Conservation (phyloP, 2,113 vertebrate species). For the Tonatia bakeri region DNA sequence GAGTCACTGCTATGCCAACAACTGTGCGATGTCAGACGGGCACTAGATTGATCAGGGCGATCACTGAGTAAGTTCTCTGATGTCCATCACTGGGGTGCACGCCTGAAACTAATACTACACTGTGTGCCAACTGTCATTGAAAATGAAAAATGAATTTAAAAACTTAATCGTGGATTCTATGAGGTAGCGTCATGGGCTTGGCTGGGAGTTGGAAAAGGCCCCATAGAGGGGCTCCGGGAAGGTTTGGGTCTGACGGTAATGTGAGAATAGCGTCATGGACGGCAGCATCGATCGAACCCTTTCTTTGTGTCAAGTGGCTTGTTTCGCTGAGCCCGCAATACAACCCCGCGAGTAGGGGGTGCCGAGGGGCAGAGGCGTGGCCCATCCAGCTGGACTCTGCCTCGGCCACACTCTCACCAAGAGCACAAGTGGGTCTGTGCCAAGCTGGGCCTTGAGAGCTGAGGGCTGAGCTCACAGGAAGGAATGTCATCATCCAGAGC, state of each 20-base stretch:
- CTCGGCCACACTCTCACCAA: neutral
- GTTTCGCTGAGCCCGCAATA: neutral
- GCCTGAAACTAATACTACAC: no score
- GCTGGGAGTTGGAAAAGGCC: neutral
- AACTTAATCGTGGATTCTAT: neutral
- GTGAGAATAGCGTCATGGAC: neutral
- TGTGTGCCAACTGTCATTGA: no score
- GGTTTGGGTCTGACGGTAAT: neutral
- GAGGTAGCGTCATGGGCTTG: neutral
- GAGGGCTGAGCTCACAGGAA: neutral
- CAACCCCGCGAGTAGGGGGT: neutral
- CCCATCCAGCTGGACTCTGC: neutral
- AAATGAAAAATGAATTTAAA: no score
- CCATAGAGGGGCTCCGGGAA: neutral
- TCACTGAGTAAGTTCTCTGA: no score
- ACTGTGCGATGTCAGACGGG: no score
- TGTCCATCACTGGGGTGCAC: no score
- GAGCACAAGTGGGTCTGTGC: neutral
- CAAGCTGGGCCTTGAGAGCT: neutral
- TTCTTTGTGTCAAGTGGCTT: neutral
- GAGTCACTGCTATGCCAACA: no score
- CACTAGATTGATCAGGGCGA: no score
- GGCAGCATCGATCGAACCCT: neutral
- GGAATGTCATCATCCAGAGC: neutral
- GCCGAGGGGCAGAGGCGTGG: neutral